Conservation (phyloP, 2,888 invertebrate species). For the Ptilodon capucinus region DNA sequence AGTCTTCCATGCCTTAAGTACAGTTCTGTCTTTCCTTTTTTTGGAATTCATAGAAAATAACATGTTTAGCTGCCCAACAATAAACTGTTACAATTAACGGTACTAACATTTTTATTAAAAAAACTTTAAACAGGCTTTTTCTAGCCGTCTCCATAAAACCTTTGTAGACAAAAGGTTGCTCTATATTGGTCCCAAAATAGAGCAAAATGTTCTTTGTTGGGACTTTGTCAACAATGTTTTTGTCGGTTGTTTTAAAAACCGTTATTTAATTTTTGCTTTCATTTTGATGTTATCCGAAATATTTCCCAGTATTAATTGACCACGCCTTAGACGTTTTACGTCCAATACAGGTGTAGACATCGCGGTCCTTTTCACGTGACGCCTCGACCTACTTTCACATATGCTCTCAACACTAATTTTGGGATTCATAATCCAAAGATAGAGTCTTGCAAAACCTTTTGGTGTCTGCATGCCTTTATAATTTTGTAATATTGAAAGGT, state of each 20-base stretch:
- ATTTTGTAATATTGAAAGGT: too few relatives aligned
- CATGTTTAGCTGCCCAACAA: slow-evolving; percentile 29
- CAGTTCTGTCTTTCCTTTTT: background rate
- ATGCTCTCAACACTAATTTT: slow-evolving; percentile 13
- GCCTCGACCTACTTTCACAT: slow-evolving; percentile 13
- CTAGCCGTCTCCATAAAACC: slow-evolving; percentile 25
- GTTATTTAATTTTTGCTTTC: slow-evolving; percentile 21
- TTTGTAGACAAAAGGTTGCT: slow-evolving; percentile 54
- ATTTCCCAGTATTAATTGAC: too few relatives aligned
- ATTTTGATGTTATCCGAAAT: background rate
- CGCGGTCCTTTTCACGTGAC: slow-evolving; percentile 2
- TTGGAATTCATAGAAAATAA: slow-evolving; percentile 1
- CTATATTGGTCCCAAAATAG: slow-evolving; percentile 60
- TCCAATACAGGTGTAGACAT: too few relatives aligned
- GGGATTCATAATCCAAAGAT: slow-evolving; percentile 5
- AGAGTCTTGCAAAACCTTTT: too few relatives aligned
- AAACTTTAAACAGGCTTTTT: slow-evolving; percentile 20
- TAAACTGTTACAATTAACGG: slow-evolving; percentile 67
- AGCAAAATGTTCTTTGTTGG: slow-evolving; percentile 36
- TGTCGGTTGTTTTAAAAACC: background rate
- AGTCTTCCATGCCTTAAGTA: background rate
- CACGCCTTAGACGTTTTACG: too few relatives aligned
- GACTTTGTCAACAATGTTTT: slow-evolving; percentile 1
- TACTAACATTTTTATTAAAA: slow-evolving; percentile 38
- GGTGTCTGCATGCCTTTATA: too few relatives aligned